Conservation (phyloP, 2,113 vertebrate species). For the Odontophorus gujanensis region DNA sequence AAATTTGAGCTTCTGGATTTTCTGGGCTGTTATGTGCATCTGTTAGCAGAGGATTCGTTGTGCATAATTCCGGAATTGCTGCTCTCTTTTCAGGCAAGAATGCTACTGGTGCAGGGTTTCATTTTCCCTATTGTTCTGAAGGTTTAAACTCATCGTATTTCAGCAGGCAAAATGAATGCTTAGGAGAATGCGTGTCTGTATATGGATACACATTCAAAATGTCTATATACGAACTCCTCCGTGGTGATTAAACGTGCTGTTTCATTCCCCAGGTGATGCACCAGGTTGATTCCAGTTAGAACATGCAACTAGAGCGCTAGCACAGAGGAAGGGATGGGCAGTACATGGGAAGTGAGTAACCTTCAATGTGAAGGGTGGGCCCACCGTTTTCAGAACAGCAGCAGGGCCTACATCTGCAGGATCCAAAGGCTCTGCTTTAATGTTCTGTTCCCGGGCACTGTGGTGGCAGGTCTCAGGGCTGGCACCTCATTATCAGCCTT, state of each 20-base stretch:
- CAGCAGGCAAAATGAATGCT: neutral
- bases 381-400: neutral
- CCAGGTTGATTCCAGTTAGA: neutral
- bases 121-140: neutral
- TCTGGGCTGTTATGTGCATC: neutral
- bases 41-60: neutral
- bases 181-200: accelerated
- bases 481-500: neutral
- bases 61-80: neutral
- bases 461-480: neutral
- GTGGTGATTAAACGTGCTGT: neutral
- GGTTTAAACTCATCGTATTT: neutral
- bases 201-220: neutral
- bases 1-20: neutral
- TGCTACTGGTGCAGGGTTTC: neutral
- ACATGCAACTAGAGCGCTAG: neutral
- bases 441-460: accelerated
- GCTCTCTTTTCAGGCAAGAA: neutral
- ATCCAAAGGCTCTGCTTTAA: neutral
- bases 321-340: neutral
- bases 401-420: accelerated
- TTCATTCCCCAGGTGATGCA: constrained; percentile 8
- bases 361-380: accelerated
- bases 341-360: neutral
- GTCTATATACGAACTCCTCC: neutral